These are phyloP conservation scores for Labeo rohita DNA, from an alignment of 2,113 vertebrate genomes.

Conservation along the genomic window DNA sequence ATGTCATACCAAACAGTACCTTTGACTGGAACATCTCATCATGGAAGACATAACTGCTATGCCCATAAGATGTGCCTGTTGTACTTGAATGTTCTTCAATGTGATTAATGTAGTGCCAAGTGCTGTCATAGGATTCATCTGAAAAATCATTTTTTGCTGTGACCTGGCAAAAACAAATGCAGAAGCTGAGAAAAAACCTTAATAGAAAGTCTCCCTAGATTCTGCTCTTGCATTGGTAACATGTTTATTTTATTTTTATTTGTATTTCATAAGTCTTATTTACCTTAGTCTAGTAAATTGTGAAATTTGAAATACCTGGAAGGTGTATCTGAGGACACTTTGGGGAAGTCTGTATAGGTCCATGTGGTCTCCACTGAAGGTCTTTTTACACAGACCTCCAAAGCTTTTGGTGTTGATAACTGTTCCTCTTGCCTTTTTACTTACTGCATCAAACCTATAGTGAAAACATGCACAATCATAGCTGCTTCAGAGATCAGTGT, in stretches of 20 bases:
- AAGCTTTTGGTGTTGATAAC: constrained; percentile 90
- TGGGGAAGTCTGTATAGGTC: constrained; percentile 84
- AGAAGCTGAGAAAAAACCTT: background rate
- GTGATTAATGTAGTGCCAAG: constrained; percentile 85
- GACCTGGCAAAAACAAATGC: constrained; percentile 74
- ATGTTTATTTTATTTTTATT: background rate
- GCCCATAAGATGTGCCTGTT: constrained; percentile 47
- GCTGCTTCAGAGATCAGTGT: background rate
- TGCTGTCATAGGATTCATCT: constrained; percentile 87
- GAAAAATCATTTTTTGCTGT: constrained; percentile 84
- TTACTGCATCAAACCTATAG: constrained; percentile 80
- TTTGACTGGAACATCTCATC: constrained; percentile 62
- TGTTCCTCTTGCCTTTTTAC: constrained; percentile 71
- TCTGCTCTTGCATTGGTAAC: background rate
- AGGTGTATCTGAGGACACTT: constrained; percentile 84
- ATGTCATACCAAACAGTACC: constrained; percentile 52
- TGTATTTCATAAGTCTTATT: background rate
- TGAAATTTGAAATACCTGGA: constrained; percentile 78
- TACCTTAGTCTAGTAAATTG: background rate
- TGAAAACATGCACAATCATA: background rate
- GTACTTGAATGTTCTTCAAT: constrained; percentile 51
- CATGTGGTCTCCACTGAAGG: constrained; percentile 80
- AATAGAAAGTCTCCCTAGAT: background rate
- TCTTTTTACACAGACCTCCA: constrained; percentile 88
- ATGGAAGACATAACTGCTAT: constrained; percentile 67